phyloP scores from a whole-genome alignment of 2,888 invertebrate genomes.

The Agrochola litura region DNA sequence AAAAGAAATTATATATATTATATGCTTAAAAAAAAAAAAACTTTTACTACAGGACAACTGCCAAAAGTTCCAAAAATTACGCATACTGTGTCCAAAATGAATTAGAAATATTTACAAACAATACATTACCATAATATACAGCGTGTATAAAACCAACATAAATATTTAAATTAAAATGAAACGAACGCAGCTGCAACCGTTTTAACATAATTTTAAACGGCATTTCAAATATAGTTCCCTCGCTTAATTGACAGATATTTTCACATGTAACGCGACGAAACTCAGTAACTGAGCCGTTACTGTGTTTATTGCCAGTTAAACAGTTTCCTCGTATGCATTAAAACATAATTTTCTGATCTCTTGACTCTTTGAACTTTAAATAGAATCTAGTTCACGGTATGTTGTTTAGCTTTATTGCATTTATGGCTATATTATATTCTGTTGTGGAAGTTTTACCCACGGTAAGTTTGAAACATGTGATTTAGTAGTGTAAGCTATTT shows the following conservation, averaged over 20 bases:
- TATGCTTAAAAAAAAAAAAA: neutral
- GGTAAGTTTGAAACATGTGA: neutral
- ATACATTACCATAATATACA: neutral
- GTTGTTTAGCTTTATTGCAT: constrained; percentile 12
- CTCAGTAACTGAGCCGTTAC: constrained; percentile 45
- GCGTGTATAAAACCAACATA: neutral
- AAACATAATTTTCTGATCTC: constrained; percentile 53
- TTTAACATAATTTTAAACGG: constrained; percentile 36
- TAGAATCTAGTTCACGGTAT: constrained; percentile 36
- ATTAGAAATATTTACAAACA: constrained; percentile 17
- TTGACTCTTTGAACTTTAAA: constrained; percentile 57
- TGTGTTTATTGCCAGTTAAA: constrained; percentile 50
- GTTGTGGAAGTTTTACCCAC: neutral
- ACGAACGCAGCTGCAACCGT: constrained; percentile 13
- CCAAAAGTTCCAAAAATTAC: neutral
- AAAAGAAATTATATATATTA: too few relatives aligned
- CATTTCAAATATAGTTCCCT: constrained; percentile 25
- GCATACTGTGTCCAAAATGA: neutral
- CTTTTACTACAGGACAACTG: neutral
- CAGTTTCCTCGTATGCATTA: constrained; percentile 56
- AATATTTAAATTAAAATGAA: constrained; percentile 38
- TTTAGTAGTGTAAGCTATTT: neutral
- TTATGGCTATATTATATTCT: constrained; percentile 16
- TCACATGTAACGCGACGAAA: constrained; percentile 38
- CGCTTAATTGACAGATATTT: constrained; percentile 43